Evolutionary conservation across 37 sponge, comb jelly and placozoan species (phyloP).

Genomic region (Eunapius fragilis): DNA sequence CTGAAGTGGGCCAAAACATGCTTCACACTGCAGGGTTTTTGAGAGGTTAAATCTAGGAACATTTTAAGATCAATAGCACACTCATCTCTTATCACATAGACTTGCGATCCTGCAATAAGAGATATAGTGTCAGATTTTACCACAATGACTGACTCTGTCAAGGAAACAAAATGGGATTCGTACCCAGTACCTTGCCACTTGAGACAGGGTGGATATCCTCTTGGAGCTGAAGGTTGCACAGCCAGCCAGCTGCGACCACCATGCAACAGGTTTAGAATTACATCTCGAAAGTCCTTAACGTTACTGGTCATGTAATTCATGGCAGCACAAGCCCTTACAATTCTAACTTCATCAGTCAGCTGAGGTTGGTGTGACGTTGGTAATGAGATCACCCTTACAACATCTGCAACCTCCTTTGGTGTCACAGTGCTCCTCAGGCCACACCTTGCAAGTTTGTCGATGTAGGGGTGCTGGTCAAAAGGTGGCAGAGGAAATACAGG

Average conservation of each 20-base stretch:
- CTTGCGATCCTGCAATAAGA: slow-evolving; percentile 44
- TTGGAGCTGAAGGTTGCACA: slow-evolving; percentile 17
- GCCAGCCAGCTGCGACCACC: slow-evolving; percentile 36
- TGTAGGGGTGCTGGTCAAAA: slow-evolving; percentile 1
- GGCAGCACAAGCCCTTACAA: slow-evolving; percentile 33
- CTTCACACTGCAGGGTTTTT: not conserved
- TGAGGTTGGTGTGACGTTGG: not conserved
- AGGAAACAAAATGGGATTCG: slow-evolving; percentile 29
- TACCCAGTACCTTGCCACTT: slow-evolving; percentile 44
- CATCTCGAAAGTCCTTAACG: not conserved
- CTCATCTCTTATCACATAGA: slow-evolving; percentile 4
- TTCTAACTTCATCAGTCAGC: not conserved
- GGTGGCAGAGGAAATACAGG: slow-evolving; percentile 50
- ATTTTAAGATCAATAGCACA: not conserved
- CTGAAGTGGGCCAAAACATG: slow-evolving; percentile 21
- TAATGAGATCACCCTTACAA: slow-evolving; percentile 11
- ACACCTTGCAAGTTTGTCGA: not conserved
- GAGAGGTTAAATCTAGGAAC: not conserved
- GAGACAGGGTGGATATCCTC: slow-evolving; percentile 30
- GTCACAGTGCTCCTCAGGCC: slow-evolving; percentile 22
- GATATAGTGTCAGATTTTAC: not conserved
- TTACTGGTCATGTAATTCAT: slow-evolving; percentile 3
- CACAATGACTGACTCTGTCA: slow-evolving; percentile 2
- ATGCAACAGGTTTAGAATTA: not conserved
- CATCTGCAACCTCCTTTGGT: slow-evolving; percentile 26